These are phyloP conservation scores for Ammospiza maritima DNA, from an alignment of 2,797 vertebrate species.

Conservation along the genomic window DNA sequence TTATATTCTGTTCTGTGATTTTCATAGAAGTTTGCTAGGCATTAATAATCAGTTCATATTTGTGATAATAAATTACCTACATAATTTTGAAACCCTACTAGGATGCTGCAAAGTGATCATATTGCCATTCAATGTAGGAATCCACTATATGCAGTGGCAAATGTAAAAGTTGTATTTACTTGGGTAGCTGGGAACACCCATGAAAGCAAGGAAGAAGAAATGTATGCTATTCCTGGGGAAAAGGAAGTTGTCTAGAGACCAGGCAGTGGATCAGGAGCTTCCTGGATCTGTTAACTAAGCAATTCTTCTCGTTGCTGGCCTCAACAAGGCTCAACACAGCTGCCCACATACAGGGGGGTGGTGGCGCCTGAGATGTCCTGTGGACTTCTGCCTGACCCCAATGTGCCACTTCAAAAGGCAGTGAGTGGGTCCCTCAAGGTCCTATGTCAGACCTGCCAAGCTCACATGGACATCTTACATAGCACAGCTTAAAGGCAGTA, in stretches of 20 bases:
- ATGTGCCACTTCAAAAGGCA: neutral
- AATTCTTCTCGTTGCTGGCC: neutral
- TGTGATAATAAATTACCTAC: neutral
- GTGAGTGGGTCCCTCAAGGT: neutral
- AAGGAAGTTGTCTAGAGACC: neutral
- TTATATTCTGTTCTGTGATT: neutral
- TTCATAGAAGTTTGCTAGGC: neutral
- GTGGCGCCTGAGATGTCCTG: neutral
- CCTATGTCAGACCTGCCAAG: neutral
- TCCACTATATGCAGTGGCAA: neutral
- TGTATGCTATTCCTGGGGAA: neutral
- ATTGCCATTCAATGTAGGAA: neutral
- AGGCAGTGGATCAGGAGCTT: neutral
- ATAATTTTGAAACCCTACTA: neutral
- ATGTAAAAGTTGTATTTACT: neutral
- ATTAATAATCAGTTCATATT: neutral
- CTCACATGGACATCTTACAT: neutral
- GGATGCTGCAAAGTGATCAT: neutral
- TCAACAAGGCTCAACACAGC: neutral
- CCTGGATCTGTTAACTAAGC: neutral
- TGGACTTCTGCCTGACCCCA: neutral
- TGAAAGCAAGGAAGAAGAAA: neutral
- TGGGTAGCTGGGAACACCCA: neutral
- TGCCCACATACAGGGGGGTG: rapidly evolving
- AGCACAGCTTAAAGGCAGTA: neutral